Base-by-base conservation (phyloP, 2,797 vertebrate species). In the Anabacerthia variegaticeps region DNA sequence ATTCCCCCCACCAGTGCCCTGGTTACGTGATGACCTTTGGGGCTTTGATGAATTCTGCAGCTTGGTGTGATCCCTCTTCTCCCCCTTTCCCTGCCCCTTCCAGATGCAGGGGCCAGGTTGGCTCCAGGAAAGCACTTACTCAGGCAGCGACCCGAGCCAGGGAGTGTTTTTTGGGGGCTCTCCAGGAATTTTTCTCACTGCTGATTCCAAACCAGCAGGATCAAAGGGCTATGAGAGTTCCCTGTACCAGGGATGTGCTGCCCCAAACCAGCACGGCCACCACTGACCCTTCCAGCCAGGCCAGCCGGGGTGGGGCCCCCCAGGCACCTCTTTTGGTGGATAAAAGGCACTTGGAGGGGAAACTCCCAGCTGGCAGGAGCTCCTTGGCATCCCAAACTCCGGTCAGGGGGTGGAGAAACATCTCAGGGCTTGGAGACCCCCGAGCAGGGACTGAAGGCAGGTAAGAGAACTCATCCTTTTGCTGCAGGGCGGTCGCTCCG, bases 401-500 rank as follows among this genome's bases (percentile, higher is more conserved):
- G 0, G 24, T 27, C 48, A 71, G 71, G 72, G 61, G 11, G 24
- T 4, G 72, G 46, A 84, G 73, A 91, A 87, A 69, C 85, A 80
- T 48, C 91, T 90, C 67, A 66, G 91, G 92, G 80, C 73, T 66
- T 76, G 78, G 73, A 86, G 65, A 36, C 74, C 82, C 90, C 67
- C 9, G 26, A 87, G 96, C 58, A 58, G 83, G 11, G n/a, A 69
- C 59, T 49, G 78, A 15, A 84, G 67, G 83, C 61, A 63, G 89
- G 93, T 63, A 14, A 73, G 79, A 86, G 66, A 88, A 55, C 54
- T 66, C n/a, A 27, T 61, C 93, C 81, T 96, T 95, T 62, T 69
- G 78, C 86, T 88, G 93, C 92, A 85, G 94, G 88, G 91, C 80
- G 11, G 88, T 83, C 71, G 85, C 97, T 93, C 95, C 69, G 10